Percentiles rank a stretch among this genome's conserved stretches.
phyloP scores from a whole-genome alignment of 1,140 invertebrate species.

The Proctacanthus coquilletti region DNA sequence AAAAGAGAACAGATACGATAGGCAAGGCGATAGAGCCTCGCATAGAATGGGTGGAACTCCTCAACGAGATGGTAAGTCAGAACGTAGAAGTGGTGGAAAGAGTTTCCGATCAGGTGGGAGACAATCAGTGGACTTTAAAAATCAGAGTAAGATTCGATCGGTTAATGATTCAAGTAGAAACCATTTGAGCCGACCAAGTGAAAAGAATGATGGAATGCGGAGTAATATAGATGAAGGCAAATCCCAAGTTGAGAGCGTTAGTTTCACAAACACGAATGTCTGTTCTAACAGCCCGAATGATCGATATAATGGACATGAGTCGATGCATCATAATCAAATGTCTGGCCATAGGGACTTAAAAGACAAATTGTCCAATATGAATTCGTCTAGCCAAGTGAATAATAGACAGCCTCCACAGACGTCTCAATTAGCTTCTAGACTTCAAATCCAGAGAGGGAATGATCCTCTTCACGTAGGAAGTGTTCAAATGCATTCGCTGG shows the following conservation, averaged over 20 bases:
- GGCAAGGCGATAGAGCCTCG: neutral
- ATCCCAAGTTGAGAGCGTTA: no score
- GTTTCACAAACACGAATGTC: no score
- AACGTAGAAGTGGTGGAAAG: constrained; percentile 5
- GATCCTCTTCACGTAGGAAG: constrained; percentile 28
- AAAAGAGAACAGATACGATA: constrained; percentile 23
- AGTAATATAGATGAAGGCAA: no score
- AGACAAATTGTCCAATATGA: no score
- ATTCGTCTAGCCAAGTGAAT: no score
- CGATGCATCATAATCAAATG: no score
- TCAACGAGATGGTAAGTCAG: neutral
- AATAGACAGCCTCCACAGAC: neutral
- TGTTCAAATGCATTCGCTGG: constrained; percentile 26
- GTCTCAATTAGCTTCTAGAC: neutral
- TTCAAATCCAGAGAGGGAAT: constrained; percentile 26
- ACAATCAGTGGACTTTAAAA: constrained; percentile 1
- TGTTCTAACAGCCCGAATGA: no score
- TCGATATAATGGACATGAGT: no score
- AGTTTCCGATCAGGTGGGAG: constrained; percentile 3
- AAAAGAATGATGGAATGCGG: no score
- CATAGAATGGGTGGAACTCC: neutral
- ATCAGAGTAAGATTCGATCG: neutral
- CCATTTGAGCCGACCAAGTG: neutral
- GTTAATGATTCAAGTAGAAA: neutral
- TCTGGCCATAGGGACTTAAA: no score